A percentile compares a stretch with the other conserved stretches of the same genome.
phyloP scores from a whole-genome alignment of 2,797 vertebrate species.

The Tamandua tetradactyla region DNA sequence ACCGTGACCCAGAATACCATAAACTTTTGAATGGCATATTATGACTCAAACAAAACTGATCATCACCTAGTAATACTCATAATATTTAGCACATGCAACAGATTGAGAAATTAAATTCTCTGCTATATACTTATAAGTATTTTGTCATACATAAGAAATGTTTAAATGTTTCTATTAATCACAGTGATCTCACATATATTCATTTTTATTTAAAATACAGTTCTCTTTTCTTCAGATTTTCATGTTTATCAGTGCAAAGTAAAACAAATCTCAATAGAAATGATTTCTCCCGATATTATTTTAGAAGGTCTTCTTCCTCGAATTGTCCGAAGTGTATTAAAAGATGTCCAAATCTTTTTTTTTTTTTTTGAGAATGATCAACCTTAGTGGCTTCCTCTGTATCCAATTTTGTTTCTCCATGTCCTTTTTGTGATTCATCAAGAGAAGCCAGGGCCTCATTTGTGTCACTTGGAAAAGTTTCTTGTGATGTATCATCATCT shows the following conservation, averaged over 20 bases:
- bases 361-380: conserved; percentile 91
- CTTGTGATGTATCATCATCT: conserved; percentile 95
- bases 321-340: conserved; percentile 76
- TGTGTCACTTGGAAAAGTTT: conserved; percentile 97
- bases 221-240: conserved; percentile 37
- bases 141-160: conserved; percentile 29
- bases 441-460: conserved; percentile 95
- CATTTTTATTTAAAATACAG: conserved; percentile 62
- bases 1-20: too few relatives aligned
- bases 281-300: conserved; percentile 61
- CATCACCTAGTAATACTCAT: conserved; percentile 17
- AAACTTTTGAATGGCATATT: conserved; percentile 22
- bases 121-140: background rate
- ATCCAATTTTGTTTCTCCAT: conserved; percentile 88
- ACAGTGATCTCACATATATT: background rate
- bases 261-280: conserved; percentile 73
- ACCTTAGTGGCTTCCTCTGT: conserved; percentile 92
- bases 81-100: conserved; percentile 51
- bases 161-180: background rate
- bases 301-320: conserved; percentile 65
- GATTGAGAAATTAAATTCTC: conserved; percentile 13
- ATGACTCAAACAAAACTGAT: background rate
- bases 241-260: background rate
- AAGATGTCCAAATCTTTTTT: conserved; percentile 96
- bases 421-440: conserved; percentile 91